A percentile compares a stretch with the other conserved stretches of the same genome.
Evolutionary conservation across 2,113 vertebrate genomes (phyloP).

Genomic region (Sinosuthora webbiana): DNA sequence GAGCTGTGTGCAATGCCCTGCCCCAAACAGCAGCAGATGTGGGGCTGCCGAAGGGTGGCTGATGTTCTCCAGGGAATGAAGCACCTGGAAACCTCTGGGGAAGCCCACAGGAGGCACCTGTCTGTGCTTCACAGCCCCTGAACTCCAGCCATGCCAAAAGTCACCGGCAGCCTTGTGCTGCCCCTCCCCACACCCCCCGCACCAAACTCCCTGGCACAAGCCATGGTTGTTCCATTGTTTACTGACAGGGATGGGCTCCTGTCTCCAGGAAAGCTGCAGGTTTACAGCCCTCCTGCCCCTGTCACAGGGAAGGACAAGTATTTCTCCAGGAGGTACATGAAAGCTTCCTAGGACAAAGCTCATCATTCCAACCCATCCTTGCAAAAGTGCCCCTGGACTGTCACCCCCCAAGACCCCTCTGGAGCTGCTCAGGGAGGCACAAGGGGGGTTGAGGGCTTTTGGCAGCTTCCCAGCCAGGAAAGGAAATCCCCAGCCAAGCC

Average conservation of each 20-base stretch:
- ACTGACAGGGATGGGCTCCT: not conserved
- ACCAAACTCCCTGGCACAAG: not conserved
- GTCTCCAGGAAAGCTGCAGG: not conserved
- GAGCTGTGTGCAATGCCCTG: not conserved
- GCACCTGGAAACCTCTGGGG: not conserved
- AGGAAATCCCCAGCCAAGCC: not conserved
- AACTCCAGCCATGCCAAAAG: not conserved
- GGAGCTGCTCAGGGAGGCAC: fast-evolving
- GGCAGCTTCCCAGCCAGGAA: not conserved
- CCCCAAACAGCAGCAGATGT: not conserved
- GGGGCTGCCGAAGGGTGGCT: not conserved
- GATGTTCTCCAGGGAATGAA: not conserved
- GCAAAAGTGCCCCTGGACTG: not conserved
- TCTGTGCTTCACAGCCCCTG: not conserved
- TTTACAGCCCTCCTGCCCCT: not conserved
- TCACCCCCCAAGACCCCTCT: not conserved
- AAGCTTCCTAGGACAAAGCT: not conserved
- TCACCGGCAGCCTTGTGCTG: fast-evolving
- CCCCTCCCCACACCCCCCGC: not conserved
- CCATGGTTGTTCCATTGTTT: not conserved
- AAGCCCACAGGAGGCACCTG: fast-evolving
- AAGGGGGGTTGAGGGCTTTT: not conserved
- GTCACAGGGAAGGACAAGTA: fast-evolving
- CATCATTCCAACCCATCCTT: not conserved
- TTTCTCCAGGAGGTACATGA: fast-evolving